Percentiles rank a stretch among this genome's conserved stretches.
Evolutionary conservation across 2,888 invertebrate genomes (phyloP).

Genomic region (Eumerus sabulonum): DNA sequence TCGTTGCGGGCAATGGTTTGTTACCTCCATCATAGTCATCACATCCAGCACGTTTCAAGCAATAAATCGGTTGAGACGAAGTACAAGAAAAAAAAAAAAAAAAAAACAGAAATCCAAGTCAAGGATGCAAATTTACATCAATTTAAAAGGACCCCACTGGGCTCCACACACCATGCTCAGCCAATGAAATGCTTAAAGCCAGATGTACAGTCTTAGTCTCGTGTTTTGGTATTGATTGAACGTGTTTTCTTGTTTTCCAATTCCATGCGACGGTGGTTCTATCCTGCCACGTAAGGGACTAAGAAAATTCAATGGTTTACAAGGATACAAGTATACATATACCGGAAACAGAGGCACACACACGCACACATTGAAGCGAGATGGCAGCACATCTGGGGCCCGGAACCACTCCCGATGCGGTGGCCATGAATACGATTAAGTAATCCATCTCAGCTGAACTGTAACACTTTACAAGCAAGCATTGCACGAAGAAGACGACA

Average conservation of each 20-base stretch:
- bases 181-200: conserved; percentile 52
- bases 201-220: conserved; percentile 52
- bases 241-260: conserved; percentile 20
- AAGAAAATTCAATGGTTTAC: conserved; percentile 51
- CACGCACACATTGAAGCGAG: no score
- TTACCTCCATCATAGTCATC: conserved; percentile 1
- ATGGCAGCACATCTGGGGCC: conserved; percentile 40
- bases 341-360: background rate
- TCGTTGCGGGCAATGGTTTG: conserved; percentile 7
- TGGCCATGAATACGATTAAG: conserved; percentile 69
- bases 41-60: conserved; percentile 42
- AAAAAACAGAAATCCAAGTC: conserved; percentile 64
- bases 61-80: conserved; percentile 48
- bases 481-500: conserved; percentile 59
- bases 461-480: conserved; percentile 63
- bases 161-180: conserved; percentile 8
- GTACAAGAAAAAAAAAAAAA: conserved; percentile 41
- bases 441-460: conserved; percentile 68
- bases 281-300: background rate
- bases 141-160: conserved; percentile 48
- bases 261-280: background rate
- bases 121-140: conserved; percentile 67
- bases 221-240: conserved; percentile 52
- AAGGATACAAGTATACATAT: conserved; percentile 53
- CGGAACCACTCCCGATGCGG: conserved; percentile 10